Base-by-base conservation (phyloP, 2,797 vertebrate genomes). In the Sebastiscus tertius region DNA sequence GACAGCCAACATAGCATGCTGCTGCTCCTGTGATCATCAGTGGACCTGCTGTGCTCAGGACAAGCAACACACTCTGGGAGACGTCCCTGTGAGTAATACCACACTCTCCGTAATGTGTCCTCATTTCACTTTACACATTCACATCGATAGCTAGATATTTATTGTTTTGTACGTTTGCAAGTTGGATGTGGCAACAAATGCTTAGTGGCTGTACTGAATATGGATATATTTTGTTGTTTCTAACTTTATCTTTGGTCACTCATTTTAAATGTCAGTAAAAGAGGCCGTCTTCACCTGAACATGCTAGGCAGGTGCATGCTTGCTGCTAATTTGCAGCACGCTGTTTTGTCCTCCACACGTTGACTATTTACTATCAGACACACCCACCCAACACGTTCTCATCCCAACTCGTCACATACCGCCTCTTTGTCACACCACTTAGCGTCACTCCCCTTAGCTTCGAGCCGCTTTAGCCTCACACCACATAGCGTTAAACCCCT, bases 61-160 rank as follows among this genome's bases (percentile, higher is more conserved):
- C 49, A 79, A 63, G 55, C 76, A 66, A 20, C 71, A 66, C 5
- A 27, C 2, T 10, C 1, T 71, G 26, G 79, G 64, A 59, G 82
- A 80, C 68, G 62, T 77, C 11, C 88, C 91, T 59, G 95, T 96
- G 58, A 96, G 95, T 94, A 76, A 49, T 22, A 16, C 24, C n/a
- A 42, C 52, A 29, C 12, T 36, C 52, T 60, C 13, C 5, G n/a
- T 9, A 9, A 0, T 22, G 2, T 22, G 1, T 8, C 5, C 2
- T 72, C 12, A 20, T 49, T 73, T 74, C 11, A 77, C 11, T n/a
- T 62, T 16, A 46, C 1, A 18, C n/a, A 42, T 4, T 27, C 7
- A 55, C 34, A 16, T 6, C 3, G 0, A 66, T 24, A 24, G 66
- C n/a, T 39, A 14, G 13, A 39, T n/a, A 52, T 52, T n/a, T 52